These are phyloP conservation scores for Sepiola atlantica DNA, from an alignment of 2,888 invertebrate genomes.

Conservation along the genomic window DNA sequence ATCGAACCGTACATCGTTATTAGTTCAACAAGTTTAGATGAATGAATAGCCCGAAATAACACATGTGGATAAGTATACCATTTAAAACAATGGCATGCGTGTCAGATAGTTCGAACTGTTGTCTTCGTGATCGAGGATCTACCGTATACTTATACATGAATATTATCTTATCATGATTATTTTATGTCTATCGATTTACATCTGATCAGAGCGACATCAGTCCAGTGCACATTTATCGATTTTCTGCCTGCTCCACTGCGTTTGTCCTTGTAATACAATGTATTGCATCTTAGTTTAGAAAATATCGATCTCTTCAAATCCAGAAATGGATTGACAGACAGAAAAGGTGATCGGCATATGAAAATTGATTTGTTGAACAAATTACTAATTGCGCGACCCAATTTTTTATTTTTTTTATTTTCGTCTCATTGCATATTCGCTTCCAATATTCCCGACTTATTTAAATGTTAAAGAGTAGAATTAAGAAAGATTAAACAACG, in stretches of 20 bases:
- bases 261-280: not conserved
- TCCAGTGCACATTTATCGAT: not conserved
- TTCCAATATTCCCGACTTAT: not conserved
- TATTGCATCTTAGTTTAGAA: not conserved
- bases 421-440: not conserved
- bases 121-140: too few species aligned
- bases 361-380: not conserved
- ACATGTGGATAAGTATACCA: too few species aligned
- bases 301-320: not conserved
- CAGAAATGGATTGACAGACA: not conserved
- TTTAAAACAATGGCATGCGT: too few species aligned
- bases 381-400: not conserved
- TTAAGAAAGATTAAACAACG: conserved; percentile 15
- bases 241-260: not conserved
- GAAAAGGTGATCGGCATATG: not conserved
- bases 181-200: not conserved
- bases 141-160: not conserved
- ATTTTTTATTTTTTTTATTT: not conserved
- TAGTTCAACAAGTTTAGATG: too few species aligned
- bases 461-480: not conserved
- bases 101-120: too few species aligned
- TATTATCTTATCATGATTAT: not conserved
- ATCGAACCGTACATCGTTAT: too few species aligned
- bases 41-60: too few species aligned
- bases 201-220: not conserved